Evolutionary conservation across 53 echinoderm and acorn worm species (phyloP), one percentile per base, ranked within the genome.

Genomic region (Luidia sarsii): DNA sequence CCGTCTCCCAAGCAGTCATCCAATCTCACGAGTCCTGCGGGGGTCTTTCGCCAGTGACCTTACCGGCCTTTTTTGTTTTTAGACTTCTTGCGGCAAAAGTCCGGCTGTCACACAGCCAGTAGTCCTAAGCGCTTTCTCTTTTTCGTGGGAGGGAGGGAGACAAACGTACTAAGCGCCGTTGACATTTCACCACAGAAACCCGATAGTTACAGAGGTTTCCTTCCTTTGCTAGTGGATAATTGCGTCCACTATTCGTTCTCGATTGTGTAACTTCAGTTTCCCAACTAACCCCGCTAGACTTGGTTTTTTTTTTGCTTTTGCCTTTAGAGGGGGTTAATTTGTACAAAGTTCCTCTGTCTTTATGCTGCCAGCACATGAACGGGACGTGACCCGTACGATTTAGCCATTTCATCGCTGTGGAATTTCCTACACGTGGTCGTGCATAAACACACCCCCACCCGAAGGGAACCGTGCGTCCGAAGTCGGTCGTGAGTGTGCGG

Each of bases 151-250:
- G 57, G n/a, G n/a, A n/a, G n/a, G n/a, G n/a, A n/a, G n/a, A n/a
- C n/a, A n/a, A n/a, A n/a, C n/a, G n/a, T n/a, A n/a, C n/a, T n/a
- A n/a, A n/a, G n/a, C n/a, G 11, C 6, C 6, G 61, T 75, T 75
- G 75, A 75, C 75, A 61, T 61, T 75, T 75, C 48, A 75, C 75
- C 75, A 61, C 75, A 75, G 75, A 75, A 75, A 75, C 46, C 75
- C 61, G 75, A 75, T 59, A 46, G 57, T 54, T 41, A 21, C 29
- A 55, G 61, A 37, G 41, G 75, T 59, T 59, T 41, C 6, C 11
- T 41, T 41, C 41, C 75, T 46, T 75, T 48, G 57, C 22, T 33
- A 57, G 57, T n/a, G 18, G 43, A 75, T 75, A 75, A 75, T 75
- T 75, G 75, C 75, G 75, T 75, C 75, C 75, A 61, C 60, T 75